Evolutionary conservation across 2,888 invertebrate species (phyloP).

Genomic region (Dolomedes plantarius): DNA sequence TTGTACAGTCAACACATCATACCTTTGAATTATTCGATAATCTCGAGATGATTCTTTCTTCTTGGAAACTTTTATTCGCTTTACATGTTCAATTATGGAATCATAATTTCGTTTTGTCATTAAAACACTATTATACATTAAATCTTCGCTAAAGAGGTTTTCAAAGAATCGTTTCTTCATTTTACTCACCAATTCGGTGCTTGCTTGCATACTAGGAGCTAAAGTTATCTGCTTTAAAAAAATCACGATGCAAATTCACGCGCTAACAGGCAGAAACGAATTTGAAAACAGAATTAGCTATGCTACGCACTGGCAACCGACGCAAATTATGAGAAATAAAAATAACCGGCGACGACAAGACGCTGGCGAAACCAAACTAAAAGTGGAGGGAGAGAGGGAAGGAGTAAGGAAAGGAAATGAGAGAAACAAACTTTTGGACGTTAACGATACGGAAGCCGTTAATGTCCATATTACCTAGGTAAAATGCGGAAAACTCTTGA

Average conservation of each 20-base stretch:
- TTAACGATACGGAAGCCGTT: no score
- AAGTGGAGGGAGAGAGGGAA: not conserved
- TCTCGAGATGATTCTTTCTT: constrained; percentile 28
- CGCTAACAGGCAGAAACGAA: not conserved
- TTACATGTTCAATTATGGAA: constrained; percentile 43
- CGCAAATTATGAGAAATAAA: not conserved
- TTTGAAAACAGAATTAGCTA: constrained; percentile 2
- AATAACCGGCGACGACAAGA: not conserved
- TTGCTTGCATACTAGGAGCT: not conserved
- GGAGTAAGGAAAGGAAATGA: not conserved
- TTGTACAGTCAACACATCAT: constrained; percentile 33
- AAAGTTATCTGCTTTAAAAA: not conserved
- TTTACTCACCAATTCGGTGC: constrained; percentile 13
- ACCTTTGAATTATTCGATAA: constrained; percentile 43
- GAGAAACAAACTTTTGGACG: constrained; percentile 3
- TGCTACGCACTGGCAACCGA: constrained; percentile 3
- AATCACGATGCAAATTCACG: not conserved
- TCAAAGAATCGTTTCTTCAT: constrained; percentile 36
- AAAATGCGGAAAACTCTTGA: no score
- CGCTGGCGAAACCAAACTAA: not conserved
- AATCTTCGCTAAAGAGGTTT: constrained; percentile 34
- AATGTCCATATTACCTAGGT: no score
- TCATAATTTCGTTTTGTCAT: constrained; percentile 46
- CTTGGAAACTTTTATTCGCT: constrained; percentile 36
- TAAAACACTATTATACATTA: constrained; percentile 27